Percentiles rank a stretch among this genome's conserved stretches.
Evolutionary conservation across 2,113 vertebrate species (phyloP).

Genomic region (human (Homo sapiens)): GRCh38 chr13:85386001-85386500

Average conservation of each 20-base stretch:
- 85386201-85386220: neutral
- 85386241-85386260: neutral
- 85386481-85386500: neutral
- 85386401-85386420: neutral
- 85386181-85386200: neutral
- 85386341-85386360: neutral
- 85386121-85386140: neutral
- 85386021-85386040: neutral
- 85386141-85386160: neutral
- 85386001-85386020: neutral
- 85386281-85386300: neutral
- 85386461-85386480: neutral
- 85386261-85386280: neutral
- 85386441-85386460: neutral
- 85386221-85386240: neutral
- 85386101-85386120: neutral
- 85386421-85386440: neutral
- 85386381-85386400: neutral
- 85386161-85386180: neutral
- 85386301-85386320: no score
- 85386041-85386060: neutral
- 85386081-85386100: neutral
- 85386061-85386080: neutral
- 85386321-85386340: no score
- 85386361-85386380: neutral